Evolutionary conservation across 2,888 invertebrate species (phyloP).

Genomic region (Cyclophora albipunctata): DNA sequence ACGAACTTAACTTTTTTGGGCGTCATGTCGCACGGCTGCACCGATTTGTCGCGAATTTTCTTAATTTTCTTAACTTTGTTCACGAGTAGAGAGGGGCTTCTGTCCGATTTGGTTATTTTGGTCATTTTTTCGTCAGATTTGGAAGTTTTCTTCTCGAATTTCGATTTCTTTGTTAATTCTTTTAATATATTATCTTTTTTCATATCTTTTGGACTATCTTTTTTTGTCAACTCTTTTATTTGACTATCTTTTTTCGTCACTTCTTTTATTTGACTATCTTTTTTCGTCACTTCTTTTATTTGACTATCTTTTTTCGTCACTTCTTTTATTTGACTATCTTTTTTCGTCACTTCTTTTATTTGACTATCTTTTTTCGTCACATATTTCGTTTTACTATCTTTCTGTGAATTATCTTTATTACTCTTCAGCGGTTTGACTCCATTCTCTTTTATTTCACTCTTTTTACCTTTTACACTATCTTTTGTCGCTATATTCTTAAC

Average conservation of each 20-base stretch:
- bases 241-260: neutral
- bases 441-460: slow-evolving; percentile 4
- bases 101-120: slow-evolving; percentile 1
- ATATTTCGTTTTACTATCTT: slow-evolving; percentile 2
- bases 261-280: neutral
- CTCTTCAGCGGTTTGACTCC: too few species aligned
- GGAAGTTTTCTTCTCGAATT: neutral
- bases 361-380: slow-evolving; percentile 2
- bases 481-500: neutral
- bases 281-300: slow-evolving; percentile 5
- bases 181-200: neutral
- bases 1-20: slow-evolving; percentile 84
- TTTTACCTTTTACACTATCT: slow-evolving; percentile 3
- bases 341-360: neutral
- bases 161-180: neutral
- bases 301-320: neutral
- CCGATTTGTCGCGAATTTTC: slow-evolving; percentile 8
- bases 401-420: neutral
- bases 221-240: neutral
- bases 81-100: slow-evolving; percentile 26
- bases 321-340: neutral
- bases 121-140: neutral
- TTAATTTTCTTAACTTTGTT: slow-evolving; percentile 42
- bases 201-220: neutral
- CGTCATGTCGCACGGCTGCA: slow-evolving; percentile 22